Evolutionary conservation across 2,888 invertebrate genomes (phyloP), one percentile per base, ranked within the genome.

Genomic region (Coecobrya sp.): DNA sequence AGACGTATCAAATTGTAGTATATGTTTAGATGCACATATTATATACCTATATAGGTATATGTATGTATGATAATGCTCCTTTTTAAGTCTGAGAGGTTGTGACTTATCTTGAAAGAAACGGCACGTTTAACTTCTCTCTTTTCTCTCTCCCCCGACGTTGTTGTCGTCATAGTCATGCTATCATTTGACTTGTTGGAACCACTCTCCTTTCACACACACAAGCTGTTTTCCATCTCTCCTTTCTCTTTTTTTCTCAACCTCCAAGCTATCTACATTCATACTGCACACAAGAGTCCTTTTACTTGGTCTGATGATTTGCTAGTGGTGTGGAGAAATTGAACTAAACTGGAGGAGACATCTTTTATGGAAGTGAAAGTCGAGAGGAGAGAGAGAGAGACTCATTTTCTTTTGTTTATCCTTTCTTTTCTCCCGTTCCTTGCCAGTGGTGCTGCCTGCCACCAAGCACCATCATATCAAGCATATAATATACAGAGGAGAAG

Each of bases 271-370:
- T 76, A 42, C 42, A 25, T 25, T 22, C 42, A n/a, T n/a, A 16
- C n/a, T n/a, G n/a, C 45, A 36, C 36, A n/a, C 25, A 2, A 36
- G 42, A 42, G 1, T n/a, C 10, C 42, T 73, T 36, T 42, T 16
- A 11, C 42, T 76, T 76, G 45, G 19, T 3, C 42, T 76, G 45
- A 16, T 73, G 73, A 22, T 19, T 19, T 42, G 42, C 19, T 76
- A 45, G 73, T 73, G 10, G 73, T 45, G 73, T n/a, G 22, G 45
- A 76, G 76, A 76, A 49, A 76, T 45, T 49, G 49, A 76, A 45
- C 76, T 49, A 73, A 55, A 86, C 86, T 68, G 68, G 85, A 86
- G 73, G 86, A 73, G 86, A 86, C 86, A 86, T 86, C 86, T 86
- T 86, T 86, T 86, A 86, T 52, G 55, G 36, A 49, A 49, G 76